Base-by-base conservation (phyloP, 2,797 vertebrate genomes). In the Dermochelys coriacea region DNA sequence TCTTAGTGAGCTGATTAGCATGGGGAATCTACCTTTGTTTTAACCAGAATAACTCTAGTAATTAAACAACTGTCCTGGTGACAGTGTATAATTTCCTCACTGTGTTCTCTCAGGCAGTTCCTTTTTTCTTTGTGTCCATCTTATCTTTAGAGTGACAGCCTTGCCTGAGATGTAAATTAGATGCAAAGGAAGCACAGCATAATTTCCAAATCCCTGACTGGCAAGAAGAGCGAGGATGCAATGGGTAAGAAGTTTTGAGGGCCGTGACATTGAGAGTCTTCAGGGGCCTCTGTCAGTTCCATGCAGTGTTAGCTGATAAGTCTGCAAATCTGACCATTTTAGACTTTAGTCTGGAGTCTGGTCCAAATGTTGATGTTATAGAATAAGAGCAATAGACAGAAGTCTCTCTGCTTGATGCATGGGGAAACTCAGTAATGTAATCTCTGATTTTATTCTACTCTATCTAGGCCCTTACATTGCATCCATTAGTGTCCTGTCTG, bases 111-210 rank as follows among this genome's bases (percentile, higher is more conserved):
- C n/a, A 91, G 37, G 71, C 37, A n/a, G 15, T 86, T 86, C 25
- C 84, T 49, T 87, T 85, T 91, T 54, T 10, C 34, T 61, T 88
- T 37, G 9, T 68, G 80, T 68, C 89, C 49, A 54, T 93, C 91
- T 93, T 82, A 78, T 6, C 6, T 2, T 79, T 89, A 84, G 79
- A 95, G 82, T 88, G 86, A 89, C 86, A 95, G 75, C 49, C 25
- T 45, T 91, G 61, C 75, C 85, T 95, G 93, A 93, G 74, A 93
- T 95, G 85, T 82, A 97, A 93, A 97, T 96, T 85, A 95, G 55
- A 85, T 93, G 85, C 74, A 94, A 91, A 96, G 84, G 34, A 85
- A 89, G 15, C 41, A 78, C 89, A 95, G 82, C 29, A 84, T 90
- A 79, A 91, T 96, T 96, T 97, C 54, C 80, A 90, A 93, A 93